Evolutionary conservation across 2,888 invertebrate species (phyloP), one percentile per base, ranked within the genome.

Genomic region (Alitta virens): DNA sequence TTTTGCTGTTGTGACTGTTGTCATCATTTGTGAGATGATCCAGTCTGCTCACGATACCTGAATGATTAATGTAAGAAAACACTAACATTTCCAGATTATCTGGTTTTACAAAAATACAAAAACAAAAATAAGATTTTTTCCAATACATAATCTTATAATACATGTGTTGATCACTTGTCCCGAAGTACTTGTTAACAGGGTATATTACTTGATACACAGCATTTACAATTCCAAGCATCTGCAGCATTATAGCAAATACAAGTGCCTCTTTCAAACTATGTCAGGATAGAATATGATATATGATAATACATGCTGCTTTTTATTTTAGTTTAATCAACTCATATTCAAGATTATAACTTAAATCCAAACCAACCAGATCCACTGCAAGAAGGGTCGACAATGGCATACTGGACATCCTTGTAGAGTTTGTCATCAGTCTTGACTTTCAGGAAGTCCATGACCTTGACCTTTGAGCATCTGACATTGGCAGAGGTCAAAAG

Each of bases 301-400:
- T n/a, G n/a, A n/a, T n/a, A n/a, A n/a, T n/a, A n/a, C n/a, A n/a
- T n/a, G n/a, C n/a, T n/a, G n/a, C n/a, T n/a, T n/a, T n/a, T n/a
- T n/a, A n/a, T n/a, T n/a, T n/a, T n/a, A n/a, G n/a, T n/a, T n/a
- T n/a, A n/a, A n/a, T n/a, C n/a, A n/a, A n/a, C n/a, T n/a, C n/a
- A n/a, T n/a, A n/a, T n/a, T n/a, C n/a, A n/a, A n/a, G n/a, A n/a
- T n/a, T n/a, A n/a, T n/a, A n/a, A n/a, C n/a, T n/a, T n/a, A n/a
- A n/a, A n/a, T n/a, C n/a, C n/a, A 2, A 27, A n/a, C 52, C 58
- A 66, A 81, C 94, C 97, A 79, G 94, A 92, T 49, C 98, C 97
- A 25, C 94, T 92, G 81, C 99, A 99, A 61, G 94, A 92, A 0
- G 98, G 97, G 84, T 99, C 99, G 0, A 99, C 88, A n/a, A 98